Evolutionary conservation across 1,140 invertebrate genomes (phyloP).

Genomic region (Drosophila pruinosa): DNA sequence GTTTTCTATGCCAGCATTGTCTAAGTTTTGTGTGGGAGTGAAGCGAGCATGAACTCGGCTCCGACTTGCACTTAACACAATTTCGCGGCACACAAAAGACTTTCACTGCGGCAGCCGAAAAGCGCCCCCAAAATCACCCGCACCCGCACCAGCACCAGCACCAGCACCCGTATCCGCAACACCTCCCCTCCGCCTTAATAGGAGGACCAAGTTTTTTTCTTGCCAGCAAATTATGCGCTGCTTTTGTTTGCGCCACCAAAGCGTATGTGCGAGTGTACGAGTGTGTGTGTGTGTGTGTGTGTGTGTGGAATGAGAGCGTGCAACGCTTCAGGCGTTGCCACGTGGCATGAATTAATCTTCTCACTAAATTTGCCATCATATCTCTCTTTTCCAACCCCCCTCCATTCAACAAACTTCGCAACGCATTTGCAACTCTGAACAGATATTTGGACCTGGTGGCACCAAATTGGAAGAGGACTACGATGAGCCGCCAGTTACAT

Average conservation of each 20-base stretch:
- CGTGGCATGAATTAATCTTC: slow-evolving; percentile 78
- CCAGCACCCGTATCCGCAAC: neutral
- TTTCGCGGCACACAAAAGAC: slow-evolving; percentile 76
- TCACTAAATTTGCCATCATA: slow-evolving; percentile 61
- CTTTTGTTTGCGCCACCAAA: slow-evolving; percentile 66
- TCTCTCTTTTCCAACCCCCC: slow-evolving; percentile 25
- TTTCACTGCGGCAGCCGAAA: slow-evolving; percentile 60
- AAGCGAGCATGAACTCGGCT: slow-evolving; percentile 35
- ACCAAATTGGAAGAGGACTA: slow-evolving; percentile 80
- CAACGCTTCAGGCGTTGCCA: slow-evolving; percentile 62
- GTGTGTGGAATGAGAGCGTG: slow-evolving; percentile 45
- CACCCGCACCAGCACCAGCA: slow-evolving; percentile 1
- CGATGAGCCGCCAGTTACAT: slow-evolving; percentile 78
- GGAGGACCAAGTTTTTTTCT: slow-evolving; percentile 38
- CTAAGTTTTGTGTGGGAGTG: slow-evolving; percentile 25
- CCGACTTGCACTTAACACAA: slow-evolving; percentile 78
- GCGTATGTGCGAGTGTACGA: slow-evolving; percentile 30
- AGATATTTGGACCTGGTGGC: slow-evolving; percentile 81
- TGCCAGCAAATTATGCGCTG: slow-evolving; percentile 40
- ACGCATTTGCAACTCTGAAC: slow-evolving; percentile 12
- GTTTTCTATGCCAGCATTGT: slow-evolving; percentile 71
- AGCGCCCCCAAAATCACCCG: neutral
- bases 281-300: neutral
- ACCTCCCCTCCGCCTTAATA: neutral
- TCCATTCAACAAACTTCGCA: neutral